Base-by-base conservation (phyloP, 2,113 vertebrate genomes). In the Columba janthina region DNA sequence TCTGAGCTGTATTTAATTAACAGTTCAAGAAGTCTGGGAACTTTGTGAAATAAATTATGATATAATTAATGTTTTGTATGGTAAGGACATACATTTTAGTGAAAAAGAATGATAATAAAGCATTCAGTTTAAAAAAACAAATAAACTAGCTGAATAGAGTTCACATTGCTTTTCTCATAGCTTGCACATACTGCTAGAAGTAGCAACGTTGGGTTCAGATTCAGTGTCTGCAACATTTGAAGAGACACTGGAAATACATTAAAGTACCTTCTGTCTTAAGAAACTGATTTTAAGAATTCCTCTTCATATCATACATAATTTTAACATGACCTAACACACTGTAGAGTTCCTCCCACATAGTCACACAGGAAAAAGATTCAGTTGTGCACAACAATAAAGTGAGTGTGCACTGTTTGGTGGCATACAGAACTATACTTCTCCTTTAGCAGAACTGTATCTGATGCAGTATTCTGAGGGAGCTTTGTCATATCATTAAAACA, bases 1-100 rank as follows among this genome's bases (percentile, higher is more conserved):
- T 38, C 32, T 86, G 57, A 84, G 60, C 54, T 94, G 15, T 92
- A 53, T 90, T 96, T 92, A 92, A 89, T 87, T 92, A 96, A 61
- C 18, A 89, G 85, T 73, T 94, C 15, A 15, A 32, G 36, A 89
- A 82, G 13, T 90, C 81, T 94, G 74, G 42, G 90, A 96, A 80
- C 32, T 72, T 96, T 66, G 38, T 80, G 31, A 96, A 94, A 93
- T 70, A 66, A 20, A 61, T 12, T 61, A 85, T 73, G 17, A 74
- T 90, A 89, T 89, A 81, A 62, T 73, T 60, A 91, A 85, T 19
- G 2, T 50, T 96, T 94, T 69, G 16, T 76, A 58, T 62, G 40
- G 29, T 61, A 62, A 79, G n/a, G 36, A 79, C 14, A 20, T 51
- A 72, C 3, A 13, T 73, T 95, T 94, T 86, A 72, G 92, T 82